These are phyloP conservation scores for Omphaloscelis lunosa DNA, from an alignment of 2,888 invertebrate species.

Conservation along the genomic window DNA sequence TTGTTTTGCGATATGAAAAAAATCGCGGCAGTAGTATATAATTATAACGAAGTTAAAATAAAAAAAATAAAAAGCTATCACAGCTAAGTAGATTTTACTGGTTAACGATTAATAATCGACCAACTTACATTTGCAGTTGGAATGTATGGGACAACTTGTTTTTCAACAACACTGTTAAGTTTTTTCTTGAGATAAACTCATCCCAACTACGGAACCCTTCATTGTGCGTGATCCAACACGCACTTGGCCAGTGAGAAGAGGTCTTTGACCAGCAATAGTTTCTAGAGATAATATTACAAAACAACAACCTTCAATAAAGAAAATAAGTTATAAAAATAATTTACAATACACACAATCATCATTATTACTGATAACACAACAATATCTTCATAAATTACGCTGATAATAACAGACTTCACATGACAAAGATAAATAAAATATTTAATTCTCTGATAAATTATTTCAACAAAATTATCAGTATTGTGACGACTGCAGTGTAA, in stretches of 20 bases:
- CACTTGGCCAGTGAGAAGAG: neutral
- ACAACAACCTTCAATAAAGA: conserved; percentile 7
- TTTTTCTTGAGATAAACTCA: too few species aligned
- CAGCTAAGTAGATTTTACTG: too few species aligned
- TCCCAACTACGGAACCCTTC: too few species aligned
- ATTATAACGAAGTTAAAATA: too few species aligned
- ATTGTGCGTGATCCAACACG: too few species aligned
- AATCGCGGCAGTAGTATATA: too few species aligned
- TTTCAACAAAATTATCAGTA: conserved; percentile 34
- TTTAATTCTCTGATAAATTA: conserved; percentile 1
- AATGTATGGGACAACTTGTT: too few species aligned
- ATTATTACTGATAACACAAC: conserved; percentile 37
- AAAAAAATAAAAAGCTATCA: too few species aligned
- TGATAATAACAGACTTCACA: conserved; percentile 7
- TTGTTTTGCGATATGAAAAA: too few species aligned
- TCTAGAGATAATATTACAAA: neutral
- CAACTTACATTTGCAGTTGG: too few species aligned
- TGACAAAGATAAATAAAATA: conserved; percentile 39
- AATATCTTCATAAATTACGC: conserved; percentile 50
- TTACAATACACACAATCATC: neutral
- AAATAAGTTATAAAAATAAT: neutral
- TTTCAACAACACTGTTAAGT: too few species aligned
- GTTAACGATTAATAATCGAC: too few species aligned
- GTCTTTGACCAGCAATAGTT: neutral
- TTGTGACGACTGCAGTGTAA: neutral